phyloP scores from a whole-genome alignment of 2,888 invertebrate genomes.

The Ethmia dodecea region DNA sequence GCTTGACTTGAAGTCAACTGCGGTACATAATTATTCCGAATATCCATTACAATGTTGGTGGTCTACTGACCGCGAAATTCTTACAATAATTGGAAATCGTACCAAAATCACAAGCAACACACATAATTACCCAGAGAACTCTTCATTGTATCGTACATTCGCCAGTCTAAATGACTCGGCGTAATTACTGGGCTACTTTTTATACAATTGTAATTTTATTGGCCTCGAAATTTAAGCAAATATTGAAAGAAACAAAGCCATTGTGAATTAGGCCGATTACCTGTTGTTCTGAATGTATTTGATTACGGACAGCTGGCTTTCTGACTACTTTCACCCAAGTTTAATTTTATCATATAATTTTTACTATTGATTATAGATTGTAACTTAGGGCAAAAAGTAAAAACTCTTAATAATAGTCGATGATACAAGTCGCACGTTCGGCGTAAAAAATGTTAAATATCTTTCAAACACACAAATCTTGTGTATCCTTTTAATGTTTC shows the following conservation, averaged over 20 bases:
- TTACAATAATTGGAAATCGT: neutral
- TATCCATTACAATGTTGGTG: no score
- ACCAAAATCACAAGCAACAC: neutral
- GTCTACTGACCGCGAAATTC: constrained; percentile 1
- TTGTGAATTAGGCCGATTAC: constrained; percentile 31
- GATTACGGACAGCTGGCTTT: constrained; percentile 20
- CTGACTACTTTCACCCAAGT: constrained; percentile 29
- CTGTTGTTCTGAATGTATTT: constrained; percentile 27
- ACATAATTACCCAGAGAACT: neutral
- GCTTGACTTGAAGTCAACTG: no score
- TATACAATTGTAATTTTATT: constrained; percentile 11
- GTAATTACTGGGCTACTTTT: constrained; percentile 12
- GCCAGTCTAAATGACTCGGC: constrained; percentile 7
- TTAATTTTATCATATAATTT: neutral
- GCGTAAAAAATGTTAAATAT: no score
- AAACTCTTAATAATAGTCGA: neutral
- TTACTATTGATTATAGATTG: neutral
- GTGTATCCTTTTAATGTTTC: no score
- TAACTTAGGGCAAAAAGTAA: neutral
- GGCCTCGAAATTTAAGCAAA: constrained; percentile 21
- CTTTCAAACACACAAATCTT: no score
- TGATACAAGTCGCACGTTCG: no score
- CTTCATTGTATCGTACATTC: constrained; percentile 6
- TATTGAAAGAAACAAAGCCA: constrained; percentile 24
- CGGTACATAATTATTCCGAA: no score